Evolutionary conservation across 2,888 invertebrate species (phyloP).

Genomic region (Cylindroiulus punctatus): DNA sequence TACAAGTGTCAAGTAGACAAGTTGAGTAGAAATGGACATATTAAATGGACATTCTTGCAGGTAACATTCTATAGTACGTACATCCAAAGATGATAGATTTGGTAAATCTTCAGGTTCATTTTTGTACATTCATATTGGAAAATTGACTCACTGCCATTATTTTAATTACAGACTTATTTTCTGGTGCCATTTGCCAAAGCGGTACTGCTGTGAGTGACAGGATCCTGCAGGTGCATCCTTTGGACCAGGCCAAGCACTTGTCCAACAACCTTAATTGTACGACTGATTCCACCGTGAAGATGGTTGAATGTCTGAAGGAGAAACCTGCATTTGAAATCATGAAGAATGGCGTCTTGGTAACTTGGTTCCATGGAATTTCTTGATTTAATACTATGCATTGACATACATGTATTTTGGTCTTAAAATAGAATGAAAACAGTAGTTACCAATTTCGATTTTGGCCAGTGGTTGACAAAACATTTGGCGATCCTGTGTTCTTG

Average conservation of each 20-base stretch:
- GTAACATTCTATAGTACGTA: no score
- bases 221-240: not conserved
- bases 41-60: no score
- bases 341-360: not conserved
- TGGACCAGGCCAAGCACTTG: not conserved
- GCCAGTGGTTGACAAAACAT: not conserved
- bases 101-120: no score
- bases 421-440: not conserved
- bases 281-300: not conserved
- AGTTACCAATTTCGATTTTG: not conserved
- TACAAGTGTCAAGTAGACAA: no score
- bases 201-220: slow-evolving; percentile 6
- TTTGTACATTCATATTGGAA: no score
- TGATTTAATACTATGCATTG: not conserved
- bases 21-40: no score
- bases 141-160: no score
- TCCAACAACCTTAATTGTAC: not conserved
- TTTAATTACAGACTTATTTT: slow-evolving; percentile 43
- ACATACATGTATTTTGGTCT: not conserved
- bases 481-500: not conserved
- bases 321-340: slow-evolving; percentile 4
- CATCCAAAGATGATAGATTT: no score
- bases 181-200: slow-evolving; percentile 53
- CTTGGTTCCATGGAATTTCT: not conserved
- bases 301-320: slow-evolving; percentile 20